Evolutionary conservation across 2,888 invertebrate genomes (phyloP).

Genomic region (Marronus borbonicus): DNA sequence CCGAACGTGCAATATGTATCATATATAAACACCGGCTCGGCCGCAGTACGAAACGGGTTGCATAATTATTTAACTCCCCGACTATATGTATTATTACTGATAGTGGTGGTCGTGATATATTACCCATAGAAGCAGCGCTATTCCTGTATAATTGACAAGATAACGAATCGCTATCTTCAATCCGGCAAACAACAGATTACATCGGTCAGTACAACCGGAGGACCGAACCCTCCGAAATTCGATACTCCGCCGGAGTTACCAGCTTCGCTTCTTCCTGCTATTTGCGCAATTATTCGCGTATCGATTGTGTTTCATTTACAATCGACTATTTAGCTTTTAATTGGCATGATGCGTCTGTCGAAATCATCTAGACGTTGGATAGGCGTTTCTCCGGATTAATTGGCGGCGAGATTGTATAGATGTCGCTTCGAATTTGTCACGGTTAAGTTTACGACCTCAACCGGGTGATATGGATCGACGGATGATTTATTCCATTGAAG

Average conservation of each 20-base stretch:
- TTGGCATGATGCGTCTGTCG: conserved; percentile 20
- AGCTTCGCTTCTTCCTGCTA: neutral
- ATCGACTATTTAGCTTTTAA: conserved; percentile 32
- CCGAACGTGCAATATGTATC: conserved; percentile 24
- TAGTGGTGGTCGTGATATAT: conserved; percentile 34
- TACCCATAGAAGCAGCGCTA: conserved; percentile 20
- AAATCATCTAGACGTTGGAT: conserved; percentile 7
- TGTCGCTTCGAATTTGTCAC: conserved; percentile 25
- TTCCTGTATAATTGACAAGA: conserved; percentile 42
- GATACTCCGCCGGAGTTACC: neutral
- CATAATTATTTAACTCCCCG: conserved; percentile 29
- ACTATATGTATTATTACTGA: conserved; percentile 34
- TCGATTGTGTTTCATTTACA: conserved; percentile 12
- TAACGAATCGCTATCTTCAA: conserved; percentile 27
- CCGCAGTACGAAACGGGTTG: conserved; percentile 16
- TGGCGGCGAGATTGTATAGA: conserved; percentile 17
- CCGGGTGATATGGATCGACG: conserved; percentile 10
- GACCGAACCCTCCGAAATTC: neutral
- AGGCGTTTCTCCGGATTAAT: conserved; percentile 13
- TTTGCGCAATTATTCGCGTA: conserved; percentile 4
- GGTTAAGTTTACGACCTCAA: conserved; percentile 33
- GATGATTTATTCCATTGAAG: conserved; percentile 10
- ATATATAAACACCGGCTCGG: conserved; percentile 12
- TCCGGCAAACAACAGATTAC: conserved; percentile 20
- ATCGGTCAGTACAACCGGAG: neutral